These are phyloP conservation scores for Phortica okadai DNA, from an alignment of 2,888 invertebrate species.

Conservation along the genomic window DNA sequence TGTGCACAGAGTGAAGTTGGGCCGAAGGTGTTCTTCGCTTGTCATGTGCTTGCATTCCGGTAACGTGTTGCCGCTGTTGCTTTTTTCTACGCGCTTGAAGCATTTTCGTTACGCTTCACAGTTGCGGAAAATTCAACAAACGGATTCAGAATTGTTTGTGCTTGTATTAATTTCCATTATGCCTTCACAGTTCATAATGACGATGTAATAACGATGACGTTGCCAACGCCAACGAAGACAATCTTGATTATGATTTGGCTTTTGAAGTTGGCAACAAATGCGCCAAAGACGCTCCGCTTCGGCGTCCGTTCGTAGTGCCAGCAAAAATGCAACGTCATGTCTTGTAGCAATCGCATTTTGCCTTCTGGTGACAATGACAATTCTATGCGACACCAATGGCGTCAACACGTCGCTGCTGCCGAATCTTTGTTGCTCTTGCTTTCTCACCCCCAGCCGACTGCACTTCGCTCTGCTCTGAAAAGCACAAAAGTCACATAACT, in stretches of 20 bases:
- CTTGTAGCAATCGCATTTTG: slow-evolving; percentile 46
- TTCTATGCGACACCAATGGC: slow-evolving; percentile 5
- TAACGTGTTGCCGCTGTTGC: slow-evolving; percentile 38
- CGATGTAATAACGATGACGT: neutral
- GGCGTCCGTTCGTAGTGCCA: neutral
- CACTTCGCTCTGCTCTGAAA: slow-evolving; percentile 58
- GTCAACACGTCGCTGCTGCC: neutral
- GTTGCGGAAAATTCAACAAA: slow-evolving; percentile 54
- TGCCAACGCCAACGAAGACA: neutral
- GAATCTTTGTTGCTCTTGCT: neutral
- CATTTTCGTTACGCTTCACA: slow-evolving; percentile 69
- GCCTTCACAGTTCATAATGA: neutral
- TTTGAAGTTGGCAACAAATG: neutral
- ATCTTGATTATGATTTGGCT: neutral
- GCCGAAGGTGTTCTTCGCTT: neutral
- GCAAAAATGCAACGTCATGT: slow-evolving; percentile 59
- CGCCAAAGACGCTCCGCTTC: neutral
- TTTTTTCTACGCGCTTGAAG: slow-evolving; percentile 52
- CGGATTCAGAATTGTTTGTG: slow-evolving; percentile 30
- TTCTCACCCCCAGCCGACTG: no score
- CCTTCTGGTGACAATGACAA: slow-evolving; percentile 44
- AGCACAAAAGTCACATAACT: slow-evolving; percentile 48
- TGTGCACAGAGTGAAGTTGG: neutral
- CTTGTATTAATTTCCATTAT: neutral
- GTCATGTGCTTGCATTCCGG: slow-evolving; percentile 32